Evolutionary conservation across 2,797 vertebrate species (phyloP).

Genomic region (Lacerta agilis): DNA sequence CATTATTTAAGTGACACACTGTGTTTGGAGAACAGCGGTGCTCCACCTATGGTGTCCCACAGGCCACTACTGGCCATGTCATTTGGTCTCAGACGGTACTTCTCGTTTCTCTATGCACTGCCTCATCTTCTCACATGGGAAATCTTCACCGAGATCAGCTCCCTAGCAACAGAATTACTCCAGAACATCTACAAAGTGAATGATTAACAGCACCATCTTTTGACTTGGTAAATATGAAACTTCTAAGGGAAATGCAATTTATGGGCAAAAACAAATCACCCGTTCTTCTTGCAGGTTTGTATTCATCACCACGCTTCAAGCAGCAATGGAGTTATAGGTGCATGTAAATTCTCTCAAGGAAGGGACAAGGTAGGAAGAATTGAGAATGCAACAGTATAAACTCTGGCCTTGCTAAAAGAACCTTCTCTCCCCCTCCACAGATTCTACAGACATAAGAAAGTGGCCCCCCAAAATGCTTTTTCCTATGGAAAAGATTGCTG

Average conservation of each 20-base stretch:
- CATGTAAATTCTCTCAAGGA: background rate
- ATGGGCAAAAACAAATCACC: slow-evolving; percentile 11
- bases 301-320: background rate
- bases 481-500: no score
- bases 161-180: background rate
- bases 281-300: slow-evolving; percentile 19
- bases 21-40: no score
- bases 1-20: no score
- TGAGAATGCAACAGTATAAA: slow-evolving; percentile 4
- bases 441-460: background rate
- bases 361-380: slow-evolving; percentile 7
- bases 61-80: no score
- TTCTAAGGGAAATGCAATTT: slow-evolving; percentile 8
- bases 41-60: no score
- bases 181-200: background rate
- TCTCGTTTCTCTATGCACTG: background rate
- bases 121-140: background rate
- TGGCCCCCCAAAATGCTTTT: no score
- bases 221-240: slow-evolving; percentile 27
- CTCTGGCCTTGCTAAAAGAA: background rate
- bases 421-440: background rate
- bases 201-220: slow-evolving; percentile 16
- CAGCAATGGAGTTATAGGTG: background rate
- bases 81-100: background rate
- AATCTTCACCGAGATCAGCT: slow-evolving; percentile 12